These are phyloP conservation scores for Hypocryptadius cinnamomeus DNA, from an alignment of 2,113 vertebrate genomes.

Conservation along the genomic window DNA sequence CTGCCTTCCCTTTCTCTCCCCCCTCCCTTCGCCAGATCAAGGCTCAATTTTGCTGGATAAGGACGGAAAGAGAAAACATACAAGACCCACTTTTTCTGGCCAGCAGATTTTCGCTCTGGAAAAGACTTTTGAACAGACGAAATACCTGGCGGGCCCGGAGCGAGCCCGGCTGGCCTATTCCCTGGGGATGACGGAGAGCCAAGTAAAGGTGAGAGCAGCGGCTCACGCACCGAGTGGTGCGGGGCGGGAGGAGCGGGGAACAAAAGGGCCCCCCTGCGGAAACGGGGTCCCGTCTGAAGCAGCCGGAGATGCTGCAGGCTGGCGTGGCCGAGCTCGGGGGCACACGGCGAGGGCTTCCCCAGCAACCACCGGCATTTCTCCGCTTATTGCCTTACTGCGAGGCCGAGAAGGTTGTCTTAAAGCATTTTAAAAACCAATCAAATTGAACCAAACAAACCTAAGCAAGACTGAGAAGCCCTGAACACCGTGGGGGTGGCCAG, in stretches of 20 bases:
- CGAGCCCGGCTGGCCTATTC: slow-evolving; percentile 91
- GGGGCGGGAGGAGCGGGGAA: background rate
- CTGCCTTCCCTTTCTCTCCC: slow-evolving; percentile 48
- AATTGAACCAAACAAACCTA: background rate
- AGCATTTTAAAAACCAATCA: rapidly evolving
- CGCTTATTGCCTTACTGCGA: background rate
- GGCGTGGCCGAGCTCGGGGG: background rate
- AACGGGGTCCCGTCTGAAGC: rapidly evolving
- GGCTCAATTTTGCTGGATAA: slow-evolving; percentile 92
- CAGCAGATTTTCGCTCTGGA: slow-evolving; percentile 98
- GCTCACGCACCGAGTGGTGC: background rate
- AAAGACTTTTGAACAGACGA: slow-evolving; percentile 98
- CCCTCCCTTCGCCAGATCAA: slow-evolving; percentile 75
- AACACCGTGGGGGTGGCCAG: background rate
- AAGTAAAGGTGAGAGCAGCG: slow-evolving; percentile 87
- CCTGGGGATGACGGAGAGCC: slow-evolving; percentile 96
- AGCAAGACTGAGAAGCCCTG: background rate
- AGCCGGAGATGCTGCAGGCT: background rate
- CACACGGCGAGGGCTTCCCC: background rate
- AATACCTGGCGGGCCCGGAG: slow-evolving; percentile 94
- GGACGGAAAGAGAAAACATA: slow-evolving; percentile 96
- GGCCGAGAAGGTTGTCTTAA: background rate
- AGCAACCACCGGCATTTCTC: background rate
- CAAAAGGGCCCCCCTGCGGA: background rate
- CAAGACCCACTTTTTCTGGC: slow-evolving; percentile 93